Percentiles rank a stretch among this genome's conserved stretches.
Evolutionary conservation across 2,113 vertebrate species (phyloP).

Genomic region (Hippotragus niger): DNA sequence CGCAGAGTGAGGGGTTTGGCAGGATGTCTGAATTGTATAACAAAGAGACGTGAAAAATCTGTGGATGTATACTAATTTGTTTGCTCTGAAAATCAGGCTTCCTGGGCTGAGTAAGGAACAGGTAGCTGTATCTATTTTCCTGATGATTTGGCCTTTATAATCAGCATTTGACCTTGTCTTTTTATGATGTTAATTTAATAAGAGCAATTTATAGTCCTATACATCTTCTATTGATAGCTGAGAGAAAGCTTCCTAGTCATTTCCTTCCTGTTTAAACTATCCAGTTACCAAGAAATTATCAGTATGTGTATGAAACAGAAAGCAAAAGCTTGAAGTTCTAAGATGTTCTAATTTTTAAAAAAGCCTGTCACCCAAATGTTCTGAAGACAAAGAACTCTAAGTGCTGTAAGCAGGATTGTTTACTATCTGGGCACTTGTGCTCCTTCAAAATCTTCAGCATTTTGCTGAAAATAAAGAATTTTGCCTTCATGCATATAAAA

Average conservation of each 20-base stretch:
- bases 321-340: background rate
- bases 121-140: background rate
- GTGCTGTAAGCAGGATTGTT: background rate
- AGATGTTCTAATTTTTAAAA: conserved; percentile 14
- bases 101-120: background rate
- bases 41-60: background rate
- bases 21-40: background rate
- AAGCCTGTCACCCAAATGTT: background rate
- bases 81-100: background rate
- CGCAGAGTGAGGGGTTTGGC: background rate
- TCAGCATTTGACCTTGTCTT: background rate
- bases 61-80: background rate
- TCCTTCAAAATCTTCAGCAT: background rate
- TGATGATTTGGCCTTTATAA: background rate
- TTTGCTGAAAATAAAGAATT: background rate
- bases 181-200: background rate
- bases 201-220: background rate
- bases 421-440: background rate
- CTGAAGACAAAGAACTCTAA: background rate
- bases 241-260: background rate
- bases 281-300: conserved; percentile 30
- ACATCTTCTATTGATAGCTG: background rate
- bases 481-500: background rate
- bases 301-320: background rate
- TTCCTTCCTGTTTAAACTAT: conserved; percentile 16